Conservation (phyloP, 2,888 invertebrate species). For the Eristalinus aeneus region DNA sequence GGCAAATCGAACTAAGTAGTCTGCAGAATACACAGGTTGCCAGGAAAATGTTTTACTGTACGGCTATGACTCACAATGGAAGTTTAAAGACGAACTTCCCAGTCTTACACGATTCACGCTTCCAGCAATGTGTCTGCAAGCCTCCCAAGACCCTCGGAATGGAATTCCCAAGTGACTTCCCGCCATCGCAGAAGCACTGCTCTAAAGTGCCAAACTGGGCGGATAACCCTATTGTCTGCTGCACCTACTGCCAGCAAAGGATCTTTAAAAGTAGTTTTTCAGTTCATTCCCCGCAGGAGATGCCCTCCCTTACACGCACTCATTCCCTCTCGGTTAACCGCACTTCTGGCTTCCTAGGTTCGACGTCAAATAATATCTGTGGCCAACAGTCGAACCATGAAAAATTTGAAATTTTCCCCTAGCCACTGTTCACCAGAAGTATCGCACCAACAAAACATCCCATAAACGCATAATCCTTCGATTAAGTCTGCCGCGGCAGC, state of each 20-base stretch:
- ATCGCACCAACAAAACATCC: conserved; percentile 66
- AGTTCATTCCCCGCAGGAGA: conserved; percentile 41
- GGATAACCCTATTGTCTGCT: conserved; percentile 21
- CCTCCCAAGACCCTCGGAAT: background rate
- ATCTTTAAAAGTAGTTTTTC: conserved; percentile 58
- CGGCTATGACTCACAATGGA: too few species aligned
- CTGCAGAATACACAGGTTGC: too few species aligned
- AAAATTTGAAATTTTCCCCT: conserved; percentile 45
- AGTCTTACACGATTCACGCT: too few species aligned
- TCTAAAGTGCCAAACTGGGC: conserved; percentile 35
- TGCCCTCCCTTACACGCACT: conserved; percentile 2
- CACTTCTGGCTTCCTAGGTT: conserved; percentile 21
- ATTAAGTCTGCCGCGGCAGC: conserved; percentile 32
- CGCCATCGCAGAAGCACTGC: background rate
- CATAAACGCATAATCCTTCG: conserved; percentile 67
- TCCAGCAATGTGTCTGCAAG: background rate
- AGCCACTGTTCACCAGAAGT: conserved; percentile 39
- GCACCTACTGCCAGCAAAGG: background rate
- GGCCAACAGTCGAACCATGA: conserved; percentile 58
- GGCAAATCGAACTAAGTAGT: too few species aligned
- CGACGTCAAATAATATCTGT: conserved; percentile 34
- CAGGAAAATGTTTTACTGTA: too few species aligned
- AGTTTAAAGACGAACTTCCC: too few species aligned
- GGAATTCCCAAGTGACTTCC: background rate
- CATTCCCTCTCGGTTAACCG: conserved; percentile 38